A percentile compares a stretch with the other conserved stretches of the same genome.
Conservation (phyloP, 1,140 invertebrate genomes). For the Caerostris extrusa region DNA sequence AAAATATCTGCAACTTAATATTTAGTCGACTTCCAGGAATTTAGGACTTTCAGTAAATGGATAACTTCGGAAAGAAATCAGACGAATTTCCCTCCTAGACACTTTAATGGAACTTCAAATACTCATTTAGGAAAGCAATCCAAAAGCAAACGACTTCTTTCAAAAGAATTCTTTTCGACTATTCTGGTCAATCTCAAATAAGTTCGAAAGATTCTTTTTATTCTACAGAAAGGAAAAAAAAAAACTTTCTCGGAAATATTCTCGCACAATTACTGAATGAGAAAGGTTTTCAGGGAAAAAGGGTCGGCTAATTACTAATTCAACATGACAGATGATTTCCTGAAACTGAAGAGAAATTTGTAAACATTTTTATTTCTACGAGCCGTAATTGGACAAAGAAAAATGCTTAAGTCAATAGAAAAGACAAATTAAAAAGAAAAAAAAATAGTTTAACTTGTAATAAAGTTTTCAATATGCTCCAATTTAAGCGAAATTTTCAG, state of each 20-base stretch:
- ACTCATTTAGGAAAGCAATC: not conserved
- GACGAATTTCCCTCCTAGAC: not conserved
- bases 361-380: not conserved
- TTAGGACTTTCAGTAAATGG: not conserved
- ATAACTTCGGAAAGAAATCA: not conserved
- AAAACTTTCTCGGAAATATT: not conserved
- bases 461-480: no score
- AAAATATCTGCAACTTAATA: not conserved
- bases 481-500: no score
- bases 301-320: not conserved
- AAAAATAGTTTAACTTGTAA: no score
- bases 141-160: not conserved
- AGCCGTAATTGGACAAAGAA: no score
- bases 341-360: not conserved
- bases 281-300: not conserved
- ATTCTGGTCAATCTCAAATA: not conserved
- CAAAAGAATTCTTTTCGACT: constrained; percentile 3
- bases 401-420: no score
- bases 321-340: not conserved
- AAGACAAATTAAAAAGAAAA: no score
- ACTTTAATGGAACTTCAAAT: not conserved
- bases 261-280: not conserved
- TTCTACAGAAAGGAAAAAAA: not conserved
- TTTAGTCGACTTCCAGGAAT: not conserved
- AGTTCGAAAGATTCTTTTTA: not conserved